Conservation (phyloP, 2,113 vertebrate genomes). For the Ovis canadensis region DNA sequence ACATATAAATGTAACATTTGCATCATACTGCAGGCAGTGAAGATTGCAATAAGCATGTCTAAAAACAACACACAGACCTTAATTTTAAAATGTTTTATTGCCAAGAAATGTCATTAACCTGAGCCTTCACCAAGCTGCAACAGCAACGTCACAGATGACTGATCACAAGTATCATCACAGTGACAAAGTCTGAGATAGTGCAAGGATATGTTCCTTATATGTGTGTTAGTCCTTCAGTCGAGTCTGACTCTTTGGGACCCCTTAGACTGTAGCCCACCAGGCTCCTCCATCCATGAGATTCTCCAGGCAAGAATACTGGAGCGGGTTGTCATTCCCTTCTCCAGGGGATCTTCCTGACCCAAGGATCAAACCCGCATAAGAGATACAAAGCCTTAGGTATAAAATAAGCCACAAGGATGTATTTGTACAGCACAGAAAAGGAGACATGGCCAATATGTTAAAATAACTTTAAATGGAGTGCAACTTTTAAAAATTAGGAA, state of each 20-base stretch:
- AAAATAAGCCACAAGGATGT: not conserved
- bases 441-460: not conserved
- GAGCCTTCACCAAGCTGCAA: rapidly evolving
- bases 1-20: not conserved
- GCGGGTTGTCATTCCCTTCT: not conserved
- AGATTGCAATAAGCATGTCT: not conserved
- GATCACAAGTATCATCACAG: not conserved
- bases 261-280: not conserved
- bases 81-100: not conserved
- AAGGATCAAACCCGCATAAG: not conserved
- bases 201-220: not conserved
- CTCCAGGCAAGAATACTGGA: not conserved
- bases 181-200: not conserved
- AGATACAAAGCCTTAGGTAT: not conserved
- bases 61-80: not conserved
- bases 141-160: not conserved
- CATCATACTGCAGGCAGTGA: not conserved
- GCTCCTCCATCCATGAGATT: not conserved
- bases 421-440: not conserved
- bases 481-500: not conserved
- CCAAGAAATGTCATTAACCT: not conserved
- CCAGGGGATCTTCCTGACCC: not conserved
- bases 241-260: rapidly evolving
- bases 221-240: rapidly evolving
- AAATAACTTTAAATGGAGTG: not conserved